These are phyloP conservation scores for Paramormyrops kingsleyae DNA, from an alignment of 2,113 vertebrate species.

Conservation along the genomic window DNA sequence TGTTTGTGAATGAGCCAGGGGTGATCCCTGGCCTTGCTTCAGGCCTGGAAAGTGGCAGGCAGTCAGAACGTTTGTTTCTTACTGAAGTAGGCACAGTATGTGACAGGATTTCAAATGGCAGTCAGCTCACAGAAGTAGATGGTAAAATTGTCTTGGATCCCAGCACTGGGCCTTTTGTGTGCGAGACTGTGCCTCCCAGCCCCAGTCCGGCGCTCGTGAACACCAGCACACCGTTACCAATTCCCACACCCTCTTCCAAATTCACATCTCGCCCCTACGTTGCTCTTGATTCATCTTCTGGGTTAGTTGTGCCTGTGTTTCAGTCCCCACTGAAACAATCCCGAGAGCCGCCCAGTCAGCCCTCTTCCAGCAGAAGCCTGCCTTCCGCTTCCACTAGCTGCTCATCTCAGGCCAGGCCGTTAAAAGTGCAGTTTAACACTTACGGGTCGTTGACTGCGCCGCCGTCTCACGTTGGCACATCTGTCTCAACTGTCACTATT, in stretches of 20 bases:
- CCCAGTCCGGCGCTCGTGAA: constrained; percentile 37
- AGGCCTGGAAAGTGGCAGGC: not conserved
- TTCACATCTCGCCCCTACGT: constrained; percentile 44
- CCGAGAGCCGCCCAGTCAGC: not conserved
- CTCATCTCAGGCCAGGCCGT: not conserved
- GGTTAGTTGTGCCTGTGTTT: constrained; percentile 34
- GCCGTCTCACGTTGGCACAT: not conserved
- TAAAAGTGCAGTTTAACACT: not conserved
- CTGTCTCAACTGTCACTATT: not conserved
- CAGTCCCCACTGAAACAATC: constrained; percentile 24
- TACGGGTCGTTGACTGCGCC: not conserved
- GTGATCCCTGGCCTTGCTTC: not conserved
- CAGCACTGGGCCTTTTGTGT: constrained; percentile 42
- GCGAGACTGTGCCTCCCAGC: not conserved
- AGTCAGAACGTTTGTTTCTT: constrained; percentile 24
- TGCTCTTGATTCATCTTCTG: constrained; percentile 49
- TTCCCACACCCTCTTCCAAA: constrained; percentile 37
- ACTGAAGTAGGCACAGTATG: constrained; percentile 46
- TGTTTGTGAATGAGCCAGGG: not conserved
- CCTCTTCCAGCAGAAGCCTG: not conserved
- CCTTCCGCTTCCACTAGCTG: not conserved
- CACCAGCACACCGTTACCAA: constrained; percentile 31
- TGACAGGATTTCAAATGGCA: constrained; percentile 30
- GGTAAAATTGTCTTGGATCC: constrained; percentile 46
- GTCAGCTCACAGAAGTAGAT: constrained; percentile 30